Evolutionary conservation across 2,113 vertebrate genomes (phyloP).

Genomic region (Clarias gariepinus): DNA sequence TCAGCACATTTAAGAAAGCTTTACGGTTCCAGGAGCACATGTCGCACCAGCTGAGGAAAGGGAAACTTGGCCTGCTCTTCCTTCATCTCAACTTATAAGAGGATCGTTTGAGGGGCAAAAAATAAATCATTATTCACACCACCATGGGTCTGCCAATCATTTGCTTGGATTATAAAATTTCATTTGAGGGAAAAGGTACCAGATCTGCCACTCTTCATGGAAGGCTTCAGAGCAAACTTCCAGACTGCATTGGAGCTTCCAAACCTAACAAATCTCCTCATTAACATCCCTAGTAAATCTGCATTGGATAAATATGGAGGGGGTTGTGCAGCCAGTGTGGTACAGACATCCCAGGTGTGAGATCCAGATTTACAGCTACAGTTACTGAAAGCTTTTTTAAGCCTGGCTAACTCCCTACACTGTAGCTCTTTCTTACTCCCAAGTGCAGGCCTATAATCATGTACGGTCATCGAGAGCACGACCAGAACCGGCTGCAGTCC

Average conservation of each 20-base stretch:
- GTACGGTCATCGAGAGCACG: background rate
- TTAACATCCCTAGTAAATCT: slow-evolving; percentile 36
- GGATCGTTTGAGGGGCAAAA: slow-evolving; percentile 21
- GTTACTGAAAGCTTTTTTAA: slow-evolving; percentile 12
- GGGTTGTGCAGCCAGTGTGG: background rate
- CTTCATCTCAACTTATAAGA: slow-evolving; percentile 6
- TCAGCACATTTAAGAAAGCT: slow-evolving; percentile 25
- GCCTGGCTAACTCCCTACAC: background rate
- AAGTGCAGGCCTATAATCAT: slow-evolving; percentile 16
- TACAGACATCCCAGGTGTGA: slow-evolving; percentile 25
- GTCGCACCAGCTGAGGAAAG: slow-evolving; percentile 21
- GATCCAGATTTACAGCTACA: slow-evolving; percentile 11
- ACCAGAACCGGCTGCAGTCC: slow-evolving; percentile 8
- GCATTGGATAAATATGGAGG: slow-evolving; percentile 28
- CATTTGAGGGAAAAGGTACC: slow-evolving; percentile 35
- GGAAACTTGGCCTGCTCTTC: slow-evolving; percentile 28
- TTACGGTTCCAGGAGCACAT: slow-evolving; percentile 39
- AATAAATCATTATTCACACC: slow-evolving; percentile 27
- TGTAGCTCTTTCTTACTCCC: slow-evolving; percentile 30
- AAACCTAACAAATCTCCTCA: slow-evolving; percentile 39
- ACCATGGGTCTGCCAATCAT: slow-evolving; percentile 25
- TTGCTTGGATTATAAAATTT: slow-evolving; percentile 35
- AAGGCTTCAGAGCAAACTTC: slow-evolving; percentile 12
- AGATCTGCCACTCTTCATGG: slow-evolving; percentile 33
- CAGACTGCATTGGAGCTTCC: slow-evolving; percentile 34